phyloP scores from a whole-genome alignment of 1,140 invertebrate species.

The Drosophila simulans region DNA sequence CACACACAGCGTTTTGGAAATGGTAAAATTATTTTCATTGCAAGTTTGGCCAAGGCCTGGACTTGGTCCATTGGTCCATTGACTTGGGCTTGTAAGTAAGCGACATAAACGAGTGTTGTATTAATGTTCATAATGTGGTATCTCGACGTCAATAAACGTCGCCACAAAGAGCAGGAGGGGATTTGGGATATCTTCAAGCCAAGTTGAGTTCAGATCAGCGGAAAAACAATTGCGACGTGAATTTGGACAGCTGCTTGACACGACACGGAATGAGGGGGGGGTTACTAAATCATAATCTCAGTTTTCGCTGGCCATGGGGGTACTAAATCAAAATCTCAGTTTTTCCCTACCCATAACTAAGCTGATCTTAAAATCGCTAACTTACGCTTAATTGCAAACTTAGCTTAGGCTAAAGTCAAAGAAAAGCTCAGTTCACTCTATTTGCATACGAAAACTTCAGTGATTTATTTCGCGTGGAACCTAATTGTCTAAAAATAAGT shows the following conservation, averaged over 20 bases:
- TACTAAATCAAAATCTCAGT: constrained; percentile 22
- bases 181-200: constrained; percentile 9
- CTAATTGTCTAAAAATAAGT: constrained; percentile 47
- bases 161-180: constrained; percentile 30
- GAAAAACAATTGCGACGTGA: constrained; percentile 62
- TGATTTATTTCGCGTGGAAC: constrained; percentile 49
- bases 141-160: constrained; percentile 84
- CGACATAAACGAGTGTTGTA: constrained; percentile 84
- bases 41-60: constrained; percentile 45
- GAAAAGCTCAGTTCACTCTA: constrained; percentile 40
- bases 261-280: constrained; percentile 24
- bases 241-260: constrained; percentile 70
- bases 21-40: constrained; percentile 81
- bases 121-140: constrained; percentile 84
- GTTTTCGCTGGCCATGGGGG: neutral
- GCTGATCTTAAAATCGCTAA: constrained; percentile 6
- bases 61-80: constrained; percentile 23
- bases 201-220: constrained; percentile 17
- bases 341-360: neutral
- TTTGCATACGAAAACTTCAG: constrained; percentile 45
- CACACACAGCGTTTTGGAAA: constrained; percentile 79
- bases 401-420: constrained; percentile 24
- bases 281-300: constrained; percentile 21
- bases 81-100: constrained; percentile 73
- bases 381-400: constrained; percentile 35